phyloP scores from a whole-genome alignment of 2,888 invertebrate genomes.

The Diloba caeruleocephala region DNA sequence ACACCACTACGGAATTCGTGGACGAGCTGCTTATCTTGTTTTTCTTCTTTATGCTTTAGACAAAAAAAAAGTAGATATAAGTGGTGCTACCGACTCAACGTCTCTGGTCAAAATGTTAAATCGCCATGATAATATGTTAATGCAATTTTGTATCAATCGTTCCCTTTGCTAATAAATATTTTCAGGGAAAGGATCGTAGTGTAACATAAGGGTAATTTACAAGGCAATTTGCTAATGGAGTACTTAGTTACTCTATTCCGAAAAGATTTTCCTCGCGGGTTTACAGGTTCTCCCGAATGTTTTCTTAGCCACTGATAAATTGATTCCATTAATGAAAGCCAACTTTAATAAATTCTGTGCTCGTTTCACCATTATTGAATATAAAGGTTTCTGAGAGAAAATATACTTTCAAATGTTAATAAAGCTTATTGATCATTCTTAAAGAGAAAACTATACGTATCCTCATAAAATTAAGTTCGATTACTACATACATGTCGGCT shows the following conservation, averaged over 20 bases:
- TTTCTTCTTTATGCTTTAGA: too few species aligned
- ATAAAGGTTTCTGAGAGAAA: conserved; percentile 28
- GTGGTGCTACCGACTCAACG: too few species aligned
- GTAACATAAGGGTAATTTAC: conserved; percentile 49
- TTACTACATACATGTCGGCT: too few species aligned
- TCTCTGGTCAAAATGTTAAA: too few species aligned
- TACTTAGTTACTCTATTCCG: conserved; percentile 44
- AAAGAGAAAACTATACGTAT: conserved; percentile 27
- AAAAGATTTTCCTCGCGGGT: conserved; percentile 46
- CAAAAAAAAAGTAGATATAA: too few species aligned
- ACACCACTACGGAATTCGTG: too few species aligned
- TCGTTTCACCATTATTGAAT: conserved; percentile 46
- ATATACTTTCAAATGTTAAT: conserved; percentile 23
- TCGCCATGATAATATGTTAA: too few species aligned
- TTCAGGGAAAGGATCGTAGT: conserved; percentile 30
- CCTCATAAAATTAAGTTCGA: conserved; percentile 17
- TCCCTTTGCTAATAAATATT: conserved; percentile 8
- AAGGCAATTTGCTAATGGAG: conserved; percentile 64
- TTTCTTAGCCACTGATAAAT: conserved; percentile 60
- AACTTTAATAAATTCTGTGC: conserved; percentile 50
- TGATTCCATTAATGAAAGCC: conserved; percentile 59
- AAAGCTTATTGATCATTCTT: conserved; percentile 10
- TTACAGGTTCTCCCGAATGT: conserved; percentile 47
- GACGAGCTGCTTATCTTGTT: too few species aligned
- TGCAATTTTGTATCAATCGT: conserved; percentile 11